Conservation (phyloP, 2,113 vertebrate genomes). For the Phylloscopus whistleri region DNA sequence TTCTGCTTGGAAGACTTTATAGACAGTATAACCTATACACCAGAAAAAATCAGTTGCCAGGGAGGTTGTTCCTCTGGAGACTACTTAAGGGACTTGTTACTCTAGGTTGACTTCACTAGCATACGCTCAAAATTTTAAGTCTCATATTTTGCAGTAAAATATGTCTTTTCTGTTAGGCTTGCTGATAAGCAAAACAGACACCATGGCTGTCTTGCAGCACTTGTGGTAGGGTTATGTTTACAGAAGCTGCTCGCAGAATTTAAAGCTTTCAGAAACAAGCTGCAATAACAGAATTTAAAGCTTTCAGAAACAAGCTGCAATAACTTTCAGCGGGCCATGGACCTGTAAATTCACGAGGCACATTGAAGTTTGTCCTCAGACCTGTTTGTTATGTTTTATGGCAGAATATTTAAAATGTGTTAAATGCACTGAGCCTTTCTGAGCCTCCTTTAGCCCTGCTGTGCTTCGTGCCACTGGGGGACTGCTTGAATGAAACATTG, state of each 20-base stretch:
- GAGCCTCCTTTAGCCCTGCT: background rate
- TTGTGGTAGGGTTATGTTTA: background rate
- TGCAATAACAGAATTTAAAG: background rate
- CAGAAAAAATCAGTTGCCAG: background rate
- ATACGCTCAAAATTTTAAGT: background rate
- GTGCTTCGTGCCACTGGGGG: rapidly evolving
- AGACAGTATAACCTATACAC: background rate
- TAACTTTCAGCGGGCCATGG: background rate
- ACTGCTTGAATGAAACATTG: background rate
- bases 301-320: background rate
- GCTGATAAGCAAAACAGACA: background rate
- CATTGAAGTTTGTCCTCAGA: background rate
- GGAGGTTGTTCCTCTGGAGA: background rate
- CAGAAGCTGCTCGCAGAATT: background rate
- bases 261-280: background rate
- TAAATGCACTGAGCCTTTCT: background rate
- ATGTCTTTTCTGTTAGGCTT: background rate
- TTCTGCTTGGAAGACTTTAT: background rate
- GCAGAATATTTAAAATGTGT: background rate
- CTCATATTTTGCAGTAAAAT: background rate
- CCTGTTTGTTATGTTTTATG: background rate
- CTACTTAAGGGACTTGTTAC: background rate
- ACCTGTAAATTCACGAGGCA: background rate
- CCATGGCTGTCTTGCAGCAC: background rate
- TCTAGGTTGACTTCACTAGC: background rate